phyloP scores from a whole-genome alignment of 1,140 invertebrate genomes.

The Acyrthosiphon pisum region DNA sequence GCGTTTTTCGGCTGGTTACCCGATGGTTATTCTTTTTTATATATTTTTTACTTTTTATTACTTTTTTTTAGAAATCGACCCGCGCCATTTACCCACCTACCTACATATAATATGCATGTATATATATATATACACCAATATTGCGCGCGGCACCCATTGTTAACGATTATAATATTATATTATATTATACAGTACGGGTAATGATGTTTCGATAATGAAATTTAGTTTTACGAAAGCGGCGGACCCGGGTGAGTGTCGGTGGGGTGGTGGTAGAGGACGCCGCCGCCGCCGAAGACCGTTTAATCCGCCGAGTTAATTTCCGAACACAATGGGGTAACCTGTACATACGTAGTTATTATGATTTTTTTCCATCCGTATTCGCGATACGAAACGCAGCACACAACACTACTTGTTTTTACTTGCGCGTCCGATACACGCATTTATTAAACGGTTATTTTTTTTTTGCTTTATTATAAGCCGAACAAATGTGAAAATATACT shows the following conservation, averaged over 20 bases:
- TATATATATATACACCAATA: not conserved
- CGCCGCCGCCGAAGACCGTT: not conserved
- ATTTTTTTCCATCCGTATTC: conserved; percentile 13
- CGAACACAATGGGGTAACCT: conserved; percentile 29
- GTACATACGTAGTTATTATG: not conserved
- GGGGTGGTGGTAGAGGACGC: not conserved
- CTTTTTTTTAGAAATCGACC: not conserved
- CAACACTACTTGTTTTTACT: not conserved
- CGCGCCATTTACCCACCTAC: not conserved
- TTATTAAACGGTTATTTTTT: conserved; percentile 23
- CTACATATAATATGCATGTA: not conserved
- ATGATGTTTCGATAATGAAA: conserved; percentile 25
- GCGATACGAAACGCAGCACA: not conserved
- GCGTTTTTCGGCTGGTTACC: not conserved
- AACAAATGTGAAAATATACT: conserved; percentile 43
- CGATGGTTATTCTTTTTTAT: not conserved
- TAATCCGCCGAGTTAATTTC: conserved; percentile 34
- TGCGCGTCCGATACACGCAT: not conserved
- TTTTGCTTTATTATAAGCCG: not conserved
- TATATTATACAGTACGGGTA: not conserved
- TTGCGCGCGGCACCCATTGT: conserved; percentile 11
- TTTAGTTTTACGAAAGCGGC: conserved; percentile 20
- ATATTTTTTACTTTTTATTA: not conserved
- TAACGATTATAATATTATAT: not conserved
- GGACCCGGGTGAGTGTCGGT: not conserved